Base-by-base conservation (phyloP, 2,797 vertebrate species). In the Enteromius mattozi region DNA sequence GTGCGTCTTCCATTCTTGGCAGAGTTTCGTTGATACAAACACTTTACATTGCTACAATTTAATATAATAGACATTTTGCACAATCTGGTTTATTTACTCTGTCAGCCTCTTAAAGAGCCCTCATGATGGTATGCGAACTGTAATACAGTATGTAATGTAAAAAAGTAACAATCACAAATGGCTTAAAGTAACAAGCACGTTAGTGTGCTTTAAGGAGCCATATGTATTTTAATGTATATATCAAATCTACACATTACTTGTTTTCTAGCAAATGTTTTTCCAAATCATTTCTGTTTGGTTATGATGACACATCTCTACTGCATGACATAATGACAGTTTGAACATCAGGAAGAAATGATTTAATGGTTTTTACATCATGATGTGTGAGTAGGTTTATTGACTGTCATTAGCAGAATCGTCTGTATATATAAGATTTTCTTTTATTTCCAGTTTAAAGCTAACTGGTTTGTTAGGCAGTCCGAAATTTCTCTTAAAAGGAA, bases 41-140 rank as follows among this genome's bases (percentile, higher is more conserved):
- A 65, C 27, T 65, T 65, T 16, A 17, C 14, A 6, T 27, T 4
- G 24, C 24, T 14, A n/a, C 59, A 27, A 27, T 27, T 24, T 61
- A 61, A 61, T 61, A 27, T 61, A 14, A 61, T 61, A 13, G 59
- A 61, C 24, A 17, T 17, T 63, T 30, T 17, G 61, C 61, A 17
- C 30, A 16, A 65, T 65, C 61, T 17, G 27, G 27, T 33, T 65
- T 65, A 65, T 65, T 65, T 65, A 65, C 14, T 65, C 27, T 6
- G n/a, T 59, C 56, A 65, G 14, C 61, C 61, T 65, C 6, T 65
- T 65, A 65, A 65, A 65, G 61, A 33, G 61, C 61, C 14, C 61
- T 65, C 61, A 65, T 33, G 61, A 17, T 65, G 61, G 61, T 6
- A 65, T 65, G 6, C 14, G 6, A 65, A 65, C 14, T 65, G 27